Evolutionary conservation across 1,140 invertebrate species (phyloP).

Genomic region (Solenopsis invicta): DNA sequence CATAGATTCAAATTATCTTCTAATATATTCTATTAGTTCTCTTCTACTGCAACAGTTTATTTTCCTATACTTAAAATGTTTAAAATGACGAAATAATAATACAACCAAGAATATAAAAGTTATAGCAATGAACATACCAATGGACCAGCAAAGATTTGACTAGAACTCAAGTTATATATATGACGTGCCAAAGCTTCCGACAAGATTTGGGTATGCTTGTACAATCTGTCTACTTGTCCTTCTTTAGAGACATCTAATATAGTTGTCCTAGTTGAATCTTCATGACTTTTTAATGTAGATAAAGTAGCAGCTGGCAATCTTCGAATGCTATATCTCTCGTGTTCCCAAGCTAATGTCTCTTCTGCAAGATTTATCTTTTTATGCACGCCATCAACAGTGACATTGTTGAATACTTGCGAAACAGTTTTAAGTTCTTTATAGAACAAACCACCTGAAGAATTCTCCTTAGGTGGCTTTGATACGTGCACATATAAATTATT

Average conservation of each 20-base stretch:
- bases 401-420: conserved; percentile 85
- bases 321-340: conserved; percentile 97
- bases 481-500: conserved; percentile 95
- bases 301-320: conserved; percentile 96
- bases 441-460: conserved; percentile 91
- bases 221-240: conserved; percentile 89
- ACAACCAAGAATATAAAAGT: not conserved
- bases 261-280: conserved; percentile 88
- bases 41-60: conserved; percentile 4
- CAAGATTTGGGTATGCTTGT: conserved; percentile 91
- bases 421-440: conserved; percentile 90
- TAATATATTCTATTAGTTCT: conserved; percentile 16
- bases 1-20: conserved; percentile 19
- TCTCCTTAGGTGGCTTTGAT: conserved; percentile 97
- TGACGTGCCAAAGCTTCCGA: conserved; percentile 94
- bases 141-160: conserved; percentile 90
- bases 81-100: not conserved
- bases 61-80: conserved; percentile 2
- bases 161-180: conserved; percentile 93
- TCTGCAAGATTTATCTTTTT: conserved; percentile 99
- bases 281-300: conserved; percentile 91
- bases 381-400: conserved; percentile 93
- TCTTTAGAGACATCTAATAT: conserved; percentile 89
- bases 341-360: conserved; percentile 97
- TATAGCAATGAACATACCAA: conserved; percentile 87